Evolutionary conservation across 2,888 invertebrate genomes (phyloP), one percentile per base, ranked within the genome.

Genomic region (Dryomyza anilis): DNA sequence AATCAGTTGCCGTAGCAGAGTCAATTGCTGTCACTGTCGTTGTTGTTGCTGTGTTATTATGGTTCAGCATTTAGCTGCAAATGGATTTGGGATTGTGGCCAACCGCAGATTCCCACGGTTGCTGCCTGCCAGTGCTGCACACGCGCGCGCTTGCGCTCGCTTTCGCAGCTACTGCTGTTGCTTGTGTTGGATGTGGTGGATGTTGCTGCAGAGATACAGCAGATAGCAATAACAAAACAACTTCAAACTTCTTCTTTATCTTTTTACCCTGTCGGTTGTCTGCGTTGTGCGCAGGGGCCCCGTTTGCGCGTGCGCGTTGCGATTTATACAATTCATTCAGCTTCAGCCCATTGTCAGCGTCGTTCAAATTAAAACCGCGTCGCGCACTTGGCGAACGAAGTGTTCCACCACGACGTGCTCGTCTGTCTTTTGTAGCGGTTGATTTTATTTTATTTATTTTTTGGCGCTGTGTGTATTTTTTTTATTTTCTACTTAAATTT

Each of bases 51-150:
- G 66, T 70, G 59, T 65, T 69, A 46, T 64, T 53, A 55, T 56
- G 50, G 48, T 59, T 58, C 60, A 65, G 53, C 64, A 67, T 69
- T 71, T 69, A 70, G 69, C 70, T 70, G 71, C 72, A 71, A 74
- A 76, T 74, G 72, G 74, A 74, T 76, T 76, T 76, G 76, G 76
- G 76, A 76, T 75, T 73, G 73, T 72, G 74, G 72, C 74, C 71
- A 73, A 73, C 74, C 70, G 69, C 71, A 69, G 72, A 71, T 76
- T 76, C 76, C 76, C 76, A 76, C 76, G 76, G 71, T 73, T 72
- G n/a, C n/a, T n/a, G n/a, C n/a, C 67, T 53, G 63, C 72, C 69
- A 70, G 69, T 66, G 69, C 72, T 63, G 68, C 65, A 53, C 63
- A 63, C 71, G 69, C 74, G 73, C 75, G 72, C 75, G 74, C 75